These are phyloP conservation scores for Agapornis canus DNA, from an alignment of 2,797 vertebrate genomes.

Conservation along the genomic window DNA sequence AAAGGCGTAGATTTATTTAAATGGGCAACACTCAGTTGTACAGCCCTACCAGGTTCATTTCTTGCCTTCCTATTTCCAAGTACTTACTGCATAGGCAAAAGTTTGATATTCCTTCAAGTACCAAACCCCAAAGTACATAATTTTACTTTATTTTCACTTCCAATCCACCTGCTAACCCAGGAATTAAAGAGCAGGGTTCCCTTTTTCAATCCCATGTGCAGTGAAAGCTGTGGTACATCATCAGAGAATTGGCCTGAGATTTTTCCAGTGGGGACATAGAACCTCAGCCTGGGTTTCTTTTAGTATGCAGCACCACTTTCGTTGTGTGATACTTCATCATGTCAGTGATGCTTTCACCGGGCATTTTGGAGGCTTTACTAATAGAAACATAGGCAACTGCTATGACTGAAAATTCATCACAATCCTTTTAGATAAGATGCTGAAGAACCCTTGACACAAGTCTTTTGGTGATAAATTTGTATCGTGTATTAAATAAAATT, in stretches of 20 bases:
- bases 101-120: not conserved
- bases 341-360: not conserved
- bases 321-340: not conserved
- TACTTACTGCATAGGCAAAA: not conserved
- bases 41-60: not conserved
- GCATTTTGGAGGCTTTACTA: constrained; percentile 6
- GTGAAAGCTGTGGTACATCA: not conserved
- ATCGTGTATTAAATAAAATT: constrained; percentile 48
- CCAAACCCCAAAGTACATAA: accelerated
- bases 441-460: constrained; percentile 25
- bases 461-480: constrained; percentile 18
- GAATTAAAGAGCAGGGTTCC: not conserved
- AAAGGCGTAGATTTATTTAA: not conserved
- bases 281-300: not conserved
- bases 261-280: not conserved
- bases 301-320: not conserved
- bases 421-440: constrained; percentile 49
- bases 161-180: not conserved
- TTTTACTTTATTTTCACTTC: not conserved
- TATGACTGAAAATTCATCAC: constrained; percentile 48
- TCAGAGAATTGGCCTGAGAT: not conserved
- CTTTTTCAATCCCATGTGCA: not conserved
- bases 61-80: not conserved
- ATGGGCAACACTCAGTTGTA: not conserved
- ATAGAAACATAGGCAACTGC: constrained; percentile 12